A percentile compares a stretch with the other conserved stretches of the same genome.
phyloP scores from a whole-genome alignment of 2,113 vertebrate genomes.

The Canis aureus region DNA sequence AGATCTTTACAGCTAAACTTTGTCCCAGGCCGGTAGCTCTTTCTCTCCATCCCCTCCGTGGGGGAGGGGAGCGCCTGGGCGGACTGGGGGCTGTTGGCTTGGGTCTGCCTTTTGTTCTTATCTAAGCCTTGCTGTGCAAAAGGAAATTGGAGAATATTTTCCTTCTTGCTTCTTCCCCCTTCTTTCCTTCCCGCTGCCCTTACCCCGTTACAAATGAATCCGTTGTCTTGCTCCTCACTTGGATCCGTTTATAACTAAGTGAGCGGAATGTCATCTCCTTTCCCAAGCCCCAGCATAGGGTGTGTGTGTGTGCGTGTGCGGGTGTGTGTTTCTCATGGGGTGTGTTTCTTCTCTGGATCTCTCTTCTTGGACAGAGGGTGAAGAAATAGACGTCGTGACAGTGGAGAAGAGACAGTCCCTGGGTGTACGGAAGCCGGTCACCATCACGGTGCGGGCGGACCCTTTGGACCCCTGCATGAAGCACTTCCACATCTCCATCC shows the following conservation, averaged over 20 bases:
- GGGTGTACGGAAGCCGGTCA: conserved; percentile 91
- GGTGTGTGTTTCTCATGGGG: conserved; percentile 45
- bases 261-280: conserved; percentile 19
- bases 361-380: conserved; percentile 87
- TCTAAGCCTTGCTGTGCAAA: conserved; percentile 79
- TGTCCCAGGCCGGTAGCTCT: conserved; percentile 70
- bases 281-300: background rate
- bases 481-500: conserved; percentile 96
- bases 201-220: conserved; percentile 13
- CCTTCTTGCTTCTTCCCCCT: conserved; percentile 71
- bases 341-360: conserved; percentile 32
- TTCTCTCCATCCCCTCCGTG: conserved; percentile 62
- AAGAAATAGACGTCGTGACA: conserved; percentile 97
- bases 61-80: conserved; percentile 62
- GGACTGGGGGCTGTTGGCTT: conserved; percentile 71
- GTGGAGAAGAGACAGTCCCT: conserved; percentile 93
- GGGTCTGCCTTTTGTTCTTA: conserved; percentile 82
- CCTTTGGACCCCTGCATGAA: conserved; percentile 95
- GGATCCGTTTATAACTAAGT: conserved; percentile 58
- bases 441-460: conserved; percentile 94
- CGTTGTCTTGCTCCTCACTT: conserved; percentile 29
- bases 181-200: conserved; percentile 30
- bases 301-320: background rate
- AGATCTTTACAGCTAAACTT: conserved; percentile 83
- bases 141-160: conserved; percentile 81